These are phyloP conservation scores for Hedya salicella DNA, from an alignment of 2,888 invertebrate genomes.

Conservation along the genomic window DNA sequence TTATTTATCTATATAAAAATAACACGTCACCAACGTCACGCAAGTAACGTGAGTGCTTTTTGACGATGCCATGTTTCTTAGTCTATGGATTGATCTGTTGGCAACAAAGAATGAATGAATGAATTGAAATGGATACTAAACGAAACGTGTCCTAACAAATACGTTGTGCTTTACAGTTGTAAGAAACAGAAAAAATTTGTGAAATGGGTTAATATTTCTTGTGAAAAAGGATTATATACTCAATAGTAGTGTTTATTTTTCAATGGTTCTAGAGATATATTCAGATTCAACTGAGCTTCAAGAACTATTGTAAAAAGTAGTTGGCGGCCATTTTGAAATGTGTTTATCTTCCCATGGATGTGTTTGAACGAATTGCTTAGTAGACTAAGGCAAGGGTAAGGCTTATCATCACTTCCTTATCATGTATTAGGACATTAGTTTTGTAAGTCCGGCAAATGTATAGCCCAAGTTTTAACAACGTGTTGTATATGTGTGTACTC, in stretches of 20 bases:
- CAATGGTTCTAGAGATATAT: constrained; percentile 18
- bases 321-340: constrained; percentile 39
- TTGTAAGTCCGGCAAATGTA: background rate
- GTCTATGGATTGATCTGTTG: constrained; percentile 13
- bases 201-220: background rate
- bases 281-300: constrained; percentile 22
- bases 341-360: background rate
- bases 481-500: background rate
- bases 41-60: background rate
- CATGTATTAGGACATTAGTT: background rate
- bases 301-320: constrained; percentile 1
- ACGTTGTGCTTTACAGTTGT: background rate
- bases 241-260: constrained; percentile 4
- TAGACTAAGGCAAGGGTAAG: constrained; percentile 8
- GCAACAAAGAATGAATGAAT: constrained; percentile 17
- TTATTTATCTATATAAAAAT: too few relatives aligned
- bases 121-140: background rate
- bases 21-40: background rate
- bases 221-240: background rate
- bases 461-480: background rate
- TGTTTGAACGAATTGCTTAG: constrained; percentile 1
- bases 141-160: constrained; percentile 29
- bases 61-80: background rate
- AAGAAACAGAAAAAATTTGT: constrained; percentile 6
- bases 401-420: background rate